These are phyloP conservation scores for Scolanthus callimorphus DNA, from an alignment of 92 coral and sea anemone genomes.

Conservation along the genomic window DNA sequence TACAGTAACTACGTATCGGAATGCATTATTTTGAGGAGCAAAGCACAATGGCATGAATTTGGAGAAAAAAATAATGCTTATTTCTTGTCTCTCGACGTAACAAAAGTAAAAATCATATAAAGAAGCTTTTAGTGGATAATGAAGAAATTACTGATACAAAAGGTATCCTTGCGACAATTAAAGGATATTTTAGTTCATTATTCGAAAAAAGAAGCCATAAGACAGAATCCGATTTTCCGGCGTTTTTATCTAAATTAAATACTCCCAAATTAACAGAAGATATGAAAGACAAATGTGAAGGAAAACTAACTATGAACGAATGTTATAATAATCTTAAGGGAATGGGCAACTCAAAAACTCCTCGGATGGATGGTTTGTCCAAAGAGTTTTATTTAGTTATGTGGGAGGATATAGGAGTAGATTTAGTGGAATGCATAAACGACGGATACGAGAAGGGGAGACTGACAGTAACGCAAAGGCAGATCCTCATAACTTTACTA, in stretches of 20 bases:
- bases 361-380: conserved; percentile 11
- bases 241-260: neutral
- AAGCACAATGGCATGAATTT: conserved; percentile 19
- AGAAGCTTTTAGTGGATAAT: neutral
- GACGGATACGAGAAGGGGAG: neutral
- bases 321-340: conserved; percentile 6
- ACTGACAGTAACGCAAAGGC: conserved; percentile 1
- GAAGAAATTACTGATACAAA: neutral
- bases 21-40: conserved; percentile 16
- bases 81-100: conserved; percentile 16
- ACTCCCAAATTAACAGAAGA: conserved; percentile 5
- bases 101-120: conserved; percentile 6
- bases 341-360: conserved; percentile 11
- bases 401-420: neutral
- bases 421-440: conserved; percentile 8
- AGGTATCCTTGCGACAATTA: neutral
- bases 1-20: conserved; percentile 4
- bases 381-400: conserved; percentile 11
- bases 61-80: conserved; percentile 22
- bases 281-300: conserved; percentile 2
- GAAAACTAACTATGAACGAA: neutral
- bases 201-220: neutral
- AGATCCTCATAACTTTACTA: conserved; percentile 4
- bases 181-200: neutral
- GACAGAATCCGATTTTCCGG: neutral